phyloP scores from a whole-genome alignment of 2,113 vertebrate genomes.

The Thryonomys swinderianus region DNA sequence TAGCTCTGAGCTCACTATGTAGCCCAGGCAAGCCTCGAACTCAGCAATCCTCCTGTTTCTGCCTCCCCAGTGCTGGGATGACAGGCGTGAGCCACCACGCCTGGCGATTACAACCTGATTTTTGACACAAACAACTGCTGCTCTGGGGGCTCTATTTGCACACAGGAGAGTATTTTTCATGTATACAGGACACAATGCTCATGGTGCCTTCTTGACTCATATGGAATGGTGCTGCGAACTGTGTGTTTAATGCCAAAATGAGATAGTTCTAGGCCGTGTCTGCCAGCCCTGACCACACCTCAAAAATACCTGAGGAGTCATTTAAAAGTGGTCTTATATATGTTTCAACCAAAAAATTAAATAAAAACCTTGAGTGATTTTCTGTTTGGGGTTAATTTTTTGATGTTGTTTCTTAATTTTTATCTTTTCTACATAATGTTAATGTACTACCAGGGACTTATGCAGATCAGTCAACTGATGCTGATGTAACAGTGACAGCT shows the following conservation, averaged over 20 bases:
- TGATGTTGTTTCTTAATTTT: constrained; percentile 3
- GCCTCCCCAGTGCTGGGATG: too few species aligned
- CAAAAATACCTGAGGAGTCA: background rate
- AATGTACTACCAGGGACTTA: background rate
- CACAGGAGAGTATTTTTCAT: background rate
- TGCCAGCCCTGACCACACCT: background rate
- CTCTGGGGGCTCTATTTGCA: background rate
- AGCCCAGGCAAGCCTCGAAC: too few species aligned
- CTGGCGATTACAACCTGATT: background rate
- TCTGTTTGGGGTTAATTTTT: background rate
- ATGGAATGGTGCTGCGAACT: background rate
- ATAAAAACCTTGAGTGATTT: background rate
- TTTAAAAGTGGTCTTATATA: background rate
- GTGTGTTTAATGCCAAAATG: background rate
- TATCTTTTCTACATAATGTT: background rate
- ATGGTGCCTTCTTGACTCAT: background rate
- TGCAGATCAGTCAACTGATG: too few species aligned
- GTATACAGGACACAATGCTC: background rate
- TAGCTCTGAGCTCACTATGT: too few species aligned
- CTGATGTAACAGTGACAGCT: too few species aligned
- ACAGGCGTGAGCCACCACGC: too few species aligned
- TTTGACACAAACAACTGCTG: background rate
- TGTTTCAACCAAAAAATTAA: background rate
- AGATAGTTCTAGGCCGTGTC: background rate
- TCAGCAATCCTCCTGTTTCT: too few species aligned